phyloP scores from a whole-genome alignment of 2,113 vertebrate genomes.

The Irena cyanogastra region DNA sequence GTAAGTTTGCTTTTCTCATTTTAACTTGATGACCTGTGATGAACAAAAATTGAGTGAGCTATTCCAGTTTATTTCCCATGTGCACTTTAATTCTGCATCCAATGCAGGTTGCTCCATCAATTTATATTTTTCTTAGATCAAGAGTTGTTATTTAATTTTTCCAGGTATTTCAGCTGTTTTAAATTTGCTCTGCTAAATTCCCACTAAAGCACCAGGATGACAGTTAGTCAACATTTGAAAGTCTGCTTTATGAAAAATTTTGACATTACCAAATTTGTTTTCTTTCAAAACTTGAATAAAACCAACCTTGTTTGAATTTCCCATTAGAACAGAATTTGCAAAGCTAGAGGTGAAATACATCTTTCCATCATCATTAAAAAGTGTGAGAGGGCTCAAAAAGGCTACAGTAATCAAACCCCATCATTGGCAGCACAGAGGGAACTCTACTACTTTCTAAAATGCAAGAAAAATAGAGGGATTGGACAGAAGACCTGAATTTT shows the following conservation, averaged over 20 bases:
- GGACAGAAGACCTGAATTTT: not conserved
- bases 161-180: conserved; percentile 2
- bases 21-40: conserved; percentile 11
- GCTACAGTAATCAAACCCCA: not conserved
- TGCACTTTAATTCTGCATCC: conserved; percentile 43
- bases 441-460: not conserved
- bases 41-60: not conserved
- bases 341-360: not conserved
- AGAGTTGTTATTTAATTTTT: conserved; percentile 11
- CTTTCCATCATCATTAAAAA: not conserved
- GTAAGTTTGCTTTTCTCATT: conserved; percentile 49
- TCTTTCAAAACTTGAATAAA: conserved; percentile 14
- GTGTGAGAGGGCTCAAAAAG: not conserved
- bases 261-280: not conserved
- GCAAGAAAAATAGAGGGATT: not conserved
- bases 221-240: not conserved
- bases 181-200: not conserved
- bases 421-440: not conserved
- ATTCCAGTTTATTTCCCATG: conserved; percentile 32
- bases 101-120: not conserved
- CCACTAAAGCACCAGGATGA: not conserved
- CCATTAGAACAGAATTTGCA: not conserved
- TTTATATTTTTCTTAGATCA: conserved; percentile 23
- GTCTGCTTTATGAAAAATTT: not conserved
- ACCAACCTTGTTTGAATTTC: not conserved